These are phyloP conservation scores for Mnemiopsis leidyi DNA, from an alignment of 37 sponge, comb jelly and placozoan genomes.

Conservation along the genomic window DNA sequence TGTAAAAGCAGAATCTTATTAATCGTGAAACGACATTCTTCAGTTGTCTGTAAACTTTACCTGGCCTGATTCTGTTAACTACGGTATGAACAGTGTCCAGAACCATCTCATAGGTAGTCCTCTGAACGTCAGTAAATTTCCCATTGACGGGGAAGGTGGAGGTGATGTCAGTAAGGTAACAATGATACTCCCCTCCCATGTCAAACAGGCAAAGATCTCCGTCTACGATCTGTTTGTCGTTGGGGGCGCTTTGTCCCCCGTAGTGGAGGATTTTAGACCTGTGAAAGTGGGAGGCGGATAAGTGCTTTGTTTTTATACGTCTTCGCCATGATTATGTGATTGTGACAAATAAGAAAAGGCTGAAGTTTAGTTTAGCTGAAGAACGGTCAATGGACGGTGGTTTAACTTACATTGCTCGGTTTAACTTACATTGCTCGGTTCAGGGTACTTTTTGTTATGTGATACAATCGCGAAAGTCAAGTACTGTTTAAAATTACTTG, in stretches of 20 bases:
- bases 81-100: background rate
- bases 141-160: slow-evolving; percentile 22
- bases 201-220: slow-evolving; percentile 52
- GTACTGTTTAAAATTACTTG: too few relatives aligned
- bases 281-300: too few relatives aligned
- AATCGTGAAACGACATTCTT: too few relatives aligned
- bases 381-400: too few relatives aligned
- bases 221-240: slow-evolving; percentile 1
- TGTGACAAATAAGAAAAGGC: too few relatives aligned
- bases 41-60: background rate
- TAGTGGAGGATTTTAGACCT: slow-evolving; percentile 10
- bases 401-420: too few relatives aligned
- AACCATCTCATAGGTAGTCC: background rate
- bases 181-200: slow-evolving; percentile 36
- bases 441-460: too few relatives aligned
- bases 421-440: too few relatives aligned
- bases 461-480: too few relatives aligned
- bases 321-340: background rate
- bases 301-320: too few relatives aligned
- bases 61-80: background rate
- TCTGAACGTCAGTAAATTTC: slow-evolving; percentile 32
- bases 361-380: too few relatives aligned
- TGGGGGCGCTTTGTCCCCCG: background rate
- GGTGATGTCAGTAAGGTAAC: slow-evolving; percentile 33
- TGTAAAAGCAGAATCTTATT: too few relatives aligned